These are phyloP conservation scores for Allophyes oxyacanthae DNA, from an alignment of 2,888 invertebrate genomes.

Conservation along the genomic window DNA sequence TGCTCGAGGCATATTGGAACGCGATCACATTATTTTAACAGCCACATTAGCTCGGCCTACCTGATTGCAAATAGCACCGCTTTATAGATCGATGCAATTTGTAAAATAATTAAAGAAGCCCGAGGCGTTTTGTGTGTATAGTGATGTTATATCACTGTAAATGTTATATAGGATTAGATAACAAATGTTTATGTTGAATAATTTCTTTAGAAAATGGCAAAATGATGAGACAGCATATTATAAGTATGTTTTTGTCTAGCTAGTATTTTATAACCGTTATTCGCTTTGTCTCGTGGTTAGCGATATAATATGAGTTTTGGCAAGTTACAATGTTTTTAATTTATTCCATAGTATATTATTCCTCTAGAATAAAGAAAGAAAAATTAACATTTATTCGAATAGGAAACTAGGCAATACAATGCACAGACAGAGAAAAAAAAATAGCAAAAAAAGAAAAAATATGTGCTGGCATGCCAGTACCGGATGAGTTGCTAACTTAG, in stretches of 20 bases:
- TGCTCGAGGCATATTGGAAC: slow-evolving; percentile 35
- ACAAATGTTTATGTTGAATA: slow-evolving; percentile 32
- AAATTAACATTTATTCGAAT: too few species aligned
- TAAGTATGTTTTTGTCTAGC: too few species aligned
- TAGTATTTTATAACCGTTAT: too few species aligned
- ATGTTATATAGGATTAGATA: slow-evolving; percentile 44
- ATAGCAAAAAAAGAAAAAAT: too few species aligned
- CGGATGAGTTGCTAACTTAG: too few species aligned
- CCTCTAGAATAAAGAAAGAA: too few species aligned
- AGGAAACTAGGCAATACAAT: too few species aligned
- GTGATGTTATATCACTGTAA: slow-evolving; percentile 33
- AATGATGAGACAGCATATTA: slow-evolving; percentile 2
- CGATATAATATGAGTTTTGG: too few species aligned
- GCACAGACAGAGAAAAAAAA: too few species aligned
- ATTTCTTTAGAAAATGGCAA: slow-evolving; percentile 21
- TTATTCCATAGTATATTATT: too few species aligned
- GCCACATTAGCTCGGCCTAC: slow-evolving; percentile 30
- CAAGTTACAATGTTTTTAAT: neutral
- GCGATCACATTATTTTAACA: slow-evolving; percentile 45
- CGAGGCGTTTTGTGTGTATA: slow-evolving; percentile 33
- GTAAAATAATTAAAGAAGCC: slow-evolving; percentile 53
- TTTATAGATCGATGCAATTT: slow-evolving; percentile 43
- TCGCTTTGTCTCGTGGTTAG: too few species aligned
- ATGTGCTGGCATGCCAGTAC: too few species aligned
- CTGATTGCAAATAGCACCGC: slow-evolving; percentile 41